Percentiles rank a stretch among this genome's conserved stretches.
Evolutionary conservation across 2,888 invertebrate genomes (phyloP).

Genomic region (Phaedon cochleariae): DNA sequence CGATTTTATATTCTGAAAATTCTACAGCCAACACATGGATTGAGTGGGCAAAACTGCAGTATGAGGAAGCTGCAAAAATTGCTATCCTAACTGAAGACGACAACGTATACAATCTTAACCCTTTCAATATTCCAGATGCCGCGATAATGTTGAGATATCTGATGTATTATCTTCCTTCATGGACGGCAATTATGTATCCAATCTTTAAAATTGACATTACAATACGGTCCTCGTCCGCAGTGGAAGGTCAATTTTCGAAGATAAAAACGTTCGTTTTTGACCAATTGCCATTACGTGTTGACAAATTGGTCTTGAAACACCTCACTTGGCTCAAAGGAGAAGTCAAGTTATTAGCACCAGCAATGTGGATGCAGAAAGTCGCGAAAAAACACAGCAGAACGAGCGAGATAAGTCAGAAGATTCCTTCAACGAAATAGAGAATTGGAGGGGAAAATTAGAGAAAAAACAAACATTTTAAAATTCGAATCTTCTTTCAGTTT

Average conservation of each 20-base stretch:
- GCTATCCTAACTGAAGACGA: background rate
- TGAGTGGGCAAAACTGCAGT: background rate
- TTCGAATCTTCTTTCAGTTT: background rate
- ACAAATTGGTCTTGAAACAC: constrained; percentile 6
- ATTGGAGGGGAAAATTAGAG: background rate
- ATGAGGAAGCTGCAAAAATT: constrained; percentile 2
- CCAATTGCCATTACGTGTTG: constrained; percentile 1
- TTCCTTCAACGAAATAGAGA: background rate
- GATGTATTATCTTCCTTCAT: constrained; percentile 11
- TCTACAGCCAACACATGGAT: background rate
- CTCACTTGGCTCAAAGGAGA: background rate
- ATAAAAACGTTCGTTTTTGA: background rate
- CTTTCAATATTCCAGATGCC: background rate
- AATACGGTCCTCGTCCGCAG: background rate
- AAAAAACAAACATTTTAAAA: background rate
- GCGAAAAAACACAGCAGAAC: background rate
- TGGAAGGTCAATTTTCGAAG: constrained; percentile 4
- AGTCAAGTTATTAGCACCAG: background rate
- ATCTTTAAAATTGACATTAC: background rate
- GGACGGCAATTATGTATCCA: constrained; percentile 7
- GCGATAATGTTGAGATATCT: background rate
- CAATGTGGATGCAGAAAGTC: background rate
- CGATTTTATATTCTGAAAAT: constrained; percentile 6
- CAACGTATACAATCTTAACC: background rate
- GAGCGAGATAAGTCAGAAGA: background rate